Conservation (phyloP, 2,113 vertebrate genomes). For the Amphiprion percula region DNA sequence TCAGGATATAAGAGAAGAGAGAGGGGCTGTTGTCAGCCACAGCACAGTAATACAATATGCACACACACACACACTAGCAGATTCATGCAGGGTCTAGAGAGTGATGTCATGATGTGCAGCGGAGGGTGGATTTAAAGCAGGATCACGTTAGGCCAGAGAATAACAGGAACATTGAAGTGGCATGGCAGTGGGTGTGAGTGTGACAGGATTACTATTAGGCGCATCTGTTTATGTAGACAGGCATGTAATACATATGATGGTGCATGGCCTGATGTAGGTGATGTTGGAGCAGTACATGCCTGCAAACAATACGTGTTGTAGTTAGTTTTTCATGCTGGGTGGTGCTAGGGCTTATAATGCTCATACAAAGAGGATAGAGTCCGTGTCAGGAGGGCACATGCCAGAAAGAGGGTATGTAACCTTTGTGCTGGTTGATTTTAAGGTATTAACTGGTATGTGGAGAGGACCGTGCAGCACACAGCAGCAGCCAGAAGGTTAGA, state of each 20-base stretch:
- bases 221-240: slow-evolving; percentile 42
- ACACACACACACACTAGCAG: neutral
- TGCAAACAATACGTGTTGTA: neutral
- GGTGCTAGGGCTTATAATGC: neutral
- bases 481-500: too few species aligned
- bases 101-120: slow-evolving; percentile 50
- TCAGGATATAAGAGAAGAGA: neutral
- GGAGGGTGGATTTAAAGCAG: slow-evolving; percentile 18
- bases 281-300: neutral
- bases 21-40: neutral
- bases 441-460: slow-evolving; percentile 24
- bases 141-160: slow-evolving; percentile 26
- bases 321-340: neutral
- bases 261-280: slow-evolving; percentile 5
- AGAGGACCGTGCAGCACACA: too few species aligned
- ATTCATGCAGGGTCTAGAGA: neutral
- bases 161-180: slow-evolving; percentile 45
- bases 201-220: slow-evolving; percentile 43
- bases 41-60: neutral
- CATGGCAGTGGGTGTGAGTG: neutral
- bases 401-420: slow-evolving; percentile 37
- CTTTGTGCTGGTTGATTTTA: slow-evolving; percentile 32
- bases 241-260: slow-evolving; percentile 18
- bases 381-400: slow-evolving; percentile 42
- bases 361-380: slow-evolving; percentile 33